These are phyloP conservation scores for Osmoderma eremita DNA, from an alignment of 2,888 invertebrate species.

Conservation along the genomic window DNA sequence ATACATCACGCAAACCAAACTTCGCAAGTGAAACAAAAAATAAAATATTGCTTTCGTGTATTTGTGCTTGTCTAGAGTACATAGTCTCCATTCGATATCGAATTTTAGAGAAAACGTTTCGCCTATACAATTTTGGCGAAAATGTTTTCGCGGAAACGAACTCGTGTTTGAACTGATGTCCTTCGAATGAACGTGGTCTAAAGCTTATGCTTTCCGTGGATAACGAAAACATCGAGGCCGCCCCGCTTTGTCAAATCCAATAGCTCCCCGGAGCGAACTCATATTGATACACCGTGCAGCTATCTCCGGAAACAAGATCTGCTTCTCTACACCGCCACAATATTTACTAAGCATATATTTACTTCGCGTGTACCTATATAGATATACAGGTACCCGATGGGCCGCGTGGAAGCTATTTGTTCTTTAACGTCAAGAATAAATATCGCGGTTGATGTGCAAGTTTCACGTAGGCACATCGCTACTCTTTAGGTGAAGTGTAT, in stretches of 20 bases:
- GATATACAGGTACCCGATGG: neutral
- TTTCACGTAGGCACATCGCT: neutral
- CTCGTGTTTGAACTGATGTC: conserved; percentile 7
- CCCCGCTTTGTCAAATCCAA: conserved; percentile 34
- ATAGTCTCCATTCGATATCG: neutral
- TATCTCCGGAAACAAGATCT: conserved; percentile 32
- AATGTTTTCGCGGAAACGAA: neutral
- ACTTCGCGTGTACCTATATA: neutral
- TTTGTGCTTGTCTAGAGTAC: too few relatives aligned
- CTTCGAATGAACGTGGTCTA: conserved; percentile 11
- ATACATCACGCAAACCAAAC: too few relatives aligned
- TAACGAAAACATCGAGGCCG: conserved; percentile 16
- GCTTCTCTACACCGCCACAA: conserved; percentile 15
- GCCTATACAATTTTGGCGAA: neutral
- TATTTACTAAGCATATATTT: conserved; percentile 30
- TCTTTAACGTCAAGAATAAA: conserved; percentile 7
- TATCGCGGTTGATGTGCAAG: neutral
- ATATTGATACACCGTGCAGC: conserved; percentile 32
- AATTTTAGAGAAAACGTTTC: neutral
- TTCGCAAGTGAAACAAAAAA: too few relatives aligned
- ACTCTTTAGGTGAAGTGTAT: neutral
- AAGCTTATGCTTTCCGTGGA: conserved; percentile 9
- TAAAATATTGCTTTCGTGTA: too few relatives aligned
- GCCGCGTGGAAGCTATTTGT: conserved; percentile 9
- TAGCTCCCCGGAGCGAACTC: conserved; percentile 33